Evolutionary conservation across 2,113 vertebrate species (phyloP).

Genomic region (Austrofundulus limnaeus): DNA sequence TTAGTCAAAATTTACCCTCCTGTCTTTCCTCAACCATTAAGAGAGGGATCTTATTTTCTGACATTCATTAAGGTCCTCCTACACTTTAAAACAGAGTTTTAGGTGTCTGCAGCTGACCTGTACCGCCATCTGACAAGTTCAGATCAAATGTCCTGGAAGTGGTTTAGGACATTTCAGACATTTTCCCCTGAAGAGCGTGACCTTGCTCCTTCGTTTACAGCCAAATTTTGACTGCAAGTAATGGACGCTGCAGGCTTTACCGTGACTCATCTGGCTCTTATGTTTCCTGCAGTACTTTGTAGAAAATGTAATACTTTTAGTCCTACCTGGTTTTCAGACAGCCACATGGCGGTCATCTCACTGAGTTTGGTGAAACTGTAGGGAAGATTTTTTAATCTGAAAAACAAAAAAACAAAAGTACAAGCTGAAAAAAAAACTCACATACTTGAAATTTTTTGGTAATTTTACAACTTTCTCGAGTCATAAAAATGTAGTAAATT

Average conservation of each 20-base stretch:
- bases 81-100: constrained; percentile 9
- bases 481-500: not conserved
- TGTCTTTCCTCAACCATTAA: not conserved
- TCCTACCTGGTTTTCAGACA: constrained; percentile 97
- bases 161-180: constrained; percentile 39
- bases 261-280: not conserved
- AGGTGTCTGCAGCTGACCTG: constrained; percentile 6
- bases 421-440: not conserved
- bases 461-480: too few species aligned
- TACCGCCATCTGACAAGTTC: constrained; percentile 9
- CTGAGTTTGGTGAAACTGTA: constrained; percentile 95
- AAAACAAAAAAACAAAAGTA: constrained; percentile 38
- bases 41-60: constrained; percentile 7
- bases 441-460: too few species aligned
- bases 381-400: constrained; percentile 93
- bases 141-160: constrained; percentile 51
- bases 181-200: constrained; percentile 31
- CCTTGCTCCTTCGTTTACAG: constrained; percentile 18
- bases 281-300: not conserved
- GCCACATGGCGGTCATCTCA: constrained; percentile 97
- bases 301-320: not conserved
- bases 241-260: not conserved
- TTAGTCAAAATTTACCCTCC: constrained; percentile 2
- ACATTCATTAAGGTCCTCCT: constrained; percentile 22
- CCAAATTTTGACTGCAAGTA: constrained; percentile 1